phyloP scores from a whole-genome alignment of 2,888 invertebrate species.

The Venusia cambrica region DNA sequence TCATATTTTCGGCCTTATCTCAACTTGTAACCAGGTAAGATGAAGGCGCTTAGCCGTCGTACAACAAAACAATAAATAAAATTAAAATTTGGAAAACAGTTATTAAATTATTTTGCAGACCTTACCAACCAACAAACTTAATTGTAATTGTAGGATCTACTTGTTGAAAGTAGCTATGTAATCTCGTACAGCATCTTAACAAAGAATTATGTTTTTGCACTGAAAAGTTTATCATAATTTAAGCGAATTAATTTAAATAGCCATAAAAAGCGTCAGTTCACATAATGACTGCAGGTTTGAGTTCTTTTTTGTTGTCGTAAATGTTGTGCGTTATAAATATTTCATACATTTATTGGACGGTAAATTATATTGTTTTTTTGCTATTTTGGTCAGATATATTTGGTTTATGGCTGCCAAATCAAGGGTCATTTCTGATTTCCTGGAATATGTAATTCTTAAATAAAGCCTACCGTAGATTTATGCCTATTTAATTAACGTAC shows the following conservation, averaged over 20 bases:
- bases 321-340: slow-evolving; percentile 55
- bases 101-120: too few relatives aligned
- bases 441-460: too few relatives aligned
- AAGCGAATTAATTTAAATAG: slow-evolving; percentile 76
- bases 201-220: slow-evolving; percentile 61
- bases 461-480: too few relatives aligned
- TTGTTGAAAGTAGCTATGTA: slow-evolving; percentile 46
- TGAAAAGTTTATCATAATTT: slow-evolving; percentile 63
- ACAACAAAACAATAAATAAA: too few relatives aligned
- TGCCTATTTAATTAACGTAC: too few relatives aligned
- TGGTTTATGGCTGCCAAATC: too few relatives aligned
- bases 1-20: too few relatives aligned
- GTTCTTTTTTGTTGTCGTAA: slow-evolving; percentile 46
- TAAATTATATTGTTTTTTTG: slow-evolving; percentile 25
- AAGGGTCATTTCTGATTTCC: too few relatives aligned
- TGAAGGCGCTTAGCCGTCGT: too few relatives aligned
- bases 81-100: too few relatives aligned
- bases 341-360: slow-evolving; percentile 33
- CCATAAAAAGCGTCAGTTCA: slow-evolving; percentile 67
- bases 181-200: slow-evolving; percentile 48
- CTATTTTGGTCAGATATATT: not conserved
- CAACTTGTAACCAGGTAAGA: too few relatives aligned
- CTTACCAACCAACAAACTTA: too few relatives aligned
- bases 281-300: slow-evolving; percentile 59
- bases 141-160: slow-evolving; percentile 40